Conservation (phyloP, 2,113 vertebrate genomes). For the mouse (Mus musculus) region GRCm39 chr17:94511501-94512000, state of each 20-base stretch:
- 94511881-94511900: not conserved
- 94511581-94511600: conserved; percentile 52
- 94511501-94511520: conserved; percentile 39
- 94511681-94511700: conserved; percentile 53
- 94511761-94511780: not conserved
- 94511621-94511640: conserved; percentile 66
- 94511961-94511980: not conserved
- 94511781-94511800: conserved; percentile 4
- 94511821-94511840: not conserved
- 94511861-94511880: not conserved
- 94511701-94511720: conserved; percentile 35
- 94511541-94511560: not conserved
- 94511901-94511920: not conserved
- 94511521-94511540: conserved; percentile 24
- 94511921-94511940: not conserved
- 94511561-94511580: conserved; percentile 7
- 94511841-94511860: not conserved
- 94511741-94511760: conserved; percentile 31
- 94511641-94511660: conserved; percentile 46
- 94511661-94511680: conserved; percentile 64
- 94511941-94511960: not conserved
- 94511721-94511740: conserved; percentile 49
- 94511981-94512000: not conserved
- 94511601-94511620: conserved; percentile 41
- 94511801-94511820: not conserved